Evolutionary conservation across 2,888 invertebrate genomes (phyloP), one percentile per base, ranked within the genome.

Genomic region (Notodonta dromedarius): DNA sequence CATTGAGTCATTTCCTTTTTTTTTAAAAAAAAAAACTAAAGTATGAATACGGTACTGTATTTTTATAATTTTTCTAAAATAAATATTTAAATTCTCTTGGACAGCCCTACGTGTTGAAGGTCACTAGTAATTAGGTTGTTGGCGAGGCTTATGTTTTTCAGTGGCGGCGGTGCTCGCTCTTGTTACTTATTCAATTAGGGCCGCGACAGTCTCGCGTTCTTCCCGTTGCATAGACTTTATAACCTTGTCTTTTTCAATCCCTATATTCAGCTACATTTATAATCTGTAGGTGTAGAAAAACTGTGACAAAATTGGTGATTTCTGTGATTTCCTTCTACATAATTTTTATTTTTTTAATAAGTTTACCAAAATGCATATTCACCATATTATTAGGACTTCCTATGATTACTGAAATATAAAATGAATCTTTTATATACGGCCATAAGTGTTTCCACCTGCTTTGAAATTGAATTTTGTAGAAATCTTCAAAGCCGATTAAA

Each of bases 51-150:
- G 24, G 1, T 24, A 24, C 24, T 24, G 24, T 24, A 2, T 24
- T 24, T 24, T 24, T 24, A 24, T 24, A 24, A 2, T 24, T 24
- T 24, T 24, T 24, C 1, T 24, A 24, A 24, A 24, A 24, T 24
- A 24, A 24, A 2, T 2, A 24, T 2, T 1, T 24, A 2, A 24
- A 24, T 24, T 13, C 4, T 46, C n/a, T n/a, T n/a, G n/a, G 50
- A 6, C 13, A 14, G 16, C 52, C 52, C 83, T 86, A 70, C 76
- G 64, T 55, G 56, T 32, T 67, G 78, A 85, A 87, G 88, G 87
- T 88, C 84, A 85, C 71, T 71, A 79, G 84, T 89, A 89, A 88
- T 89, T 87, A 88, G 85, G 82, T 88, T 87, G 87, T 82, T 82
- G 74, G 76, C 74, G 79, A 76, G 82, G 79, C 81, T 86, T 84